These are phyloP conservation scores for Malurus melanocephalus DNA, from an alignment of 2,113 vertebrate genomes.

Conservation along the genomic window DNA sequence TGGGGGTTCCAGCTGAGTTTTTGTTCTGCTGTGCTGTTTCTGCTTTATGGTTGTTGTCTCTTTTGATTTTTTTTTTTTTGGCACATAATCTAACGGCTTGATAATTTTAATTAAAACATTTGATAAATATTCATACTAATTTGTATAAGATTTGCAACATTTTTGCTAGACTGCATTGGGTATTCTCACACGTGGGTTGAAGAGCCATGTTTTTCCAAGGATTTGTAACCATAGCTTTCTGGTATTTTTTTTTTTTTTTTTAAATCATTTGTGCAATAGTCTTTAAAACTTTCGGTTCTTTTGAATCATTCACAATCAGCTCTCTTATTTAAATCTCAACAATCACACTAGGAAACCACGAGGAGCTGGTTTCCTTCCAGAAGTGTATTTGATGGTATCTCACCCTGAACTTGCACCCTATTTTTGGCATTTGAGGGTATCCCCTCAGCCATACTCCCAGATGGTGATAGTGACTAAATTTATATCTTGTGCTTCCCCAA, in stretches of 20 bases:
- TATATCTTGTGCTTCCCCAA: neutral
- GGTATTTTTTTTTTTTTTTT: neutral
- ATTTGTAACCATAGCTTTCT: neutral
- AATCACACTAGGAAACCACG: neutral
- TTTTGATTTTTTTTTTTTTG: neutral
- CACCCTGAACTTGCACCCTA: neutral
- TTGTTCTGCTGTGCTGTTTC: slow-evolving; percentile 32
- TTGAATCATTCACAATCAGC: neutral
- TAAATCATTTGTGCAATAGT: neutral
- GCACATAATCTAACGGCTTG: slow-evolving; percentile 34
- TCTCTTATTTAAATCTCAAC: neutral
- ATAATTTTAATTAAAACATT: slow-evolving; percentile 61
- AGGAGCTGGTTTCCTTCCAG: neutral
- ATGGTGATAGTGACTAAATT: neutral
- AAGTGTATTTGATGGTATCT: neutral
- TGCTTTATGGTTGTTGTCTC: slow-evolving; percentile 11
- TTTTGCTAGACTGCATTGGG: neutral
- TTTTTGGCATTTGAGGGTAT: neutral
- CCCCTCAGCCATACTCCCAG: neutral
- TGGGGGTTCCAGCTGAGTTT: slow-evolving; percentile 40
- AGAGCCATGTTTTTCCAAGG: neutral
- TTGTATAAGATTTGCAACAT: slow-evolving; percentile 19
- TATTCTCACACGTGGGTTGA: neutral
- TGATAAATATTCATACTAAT: slow-evolving; percentile 52
- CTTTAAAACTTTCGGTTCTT: neutral